phyloP scores from a whole-genome alignment of 2,888 invertebrate species.

The Tuta absoluta region DNA sequence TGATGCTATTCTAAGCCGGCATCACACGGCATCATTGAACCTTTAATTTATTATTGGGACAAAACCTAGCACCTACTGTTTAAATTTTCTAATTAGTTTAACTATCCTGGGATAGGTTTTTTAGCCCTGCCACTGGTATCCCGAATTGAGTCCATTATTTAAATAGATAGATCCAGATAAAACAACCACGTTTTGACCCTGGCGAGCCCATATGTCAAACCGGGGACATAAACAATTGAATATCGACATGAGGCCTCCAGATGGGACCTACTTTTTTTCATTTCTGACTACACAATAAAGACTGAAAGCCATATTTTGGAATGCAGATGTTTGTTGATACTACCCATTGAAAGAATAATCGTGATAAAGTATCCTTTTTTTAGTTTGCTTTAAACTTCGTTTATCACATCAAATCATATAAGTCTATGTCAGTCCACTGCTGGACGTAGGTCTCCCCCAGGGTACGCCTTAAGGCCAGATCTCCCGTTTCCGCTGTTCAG shows the following conservation, averaged over 20 bases:
- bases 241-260: constrained; percentile 46
- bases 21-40: no score
- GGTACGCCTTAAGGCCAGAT: no score
- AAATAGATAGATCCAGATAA: neutral
- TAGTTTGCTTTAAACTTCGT: neutral
- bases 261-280: constrained; percentile 34
- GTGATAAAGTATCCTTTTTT: neutral
- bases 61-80: no score
- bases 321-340: constrained; percentile 27
- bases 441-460: no score
- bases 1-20: no score
- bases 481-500: no score
- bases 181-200: neutral
- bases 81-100: no score
- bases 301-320: constrained; percentile 27
- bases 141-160: neutral
- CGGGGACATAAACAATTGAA: constrained; percentile 13
- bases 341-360: neutral
- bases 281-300: neutral
- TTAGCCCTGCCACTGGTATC: no score
- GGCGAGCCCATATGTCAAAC: constrained; percentile 12
- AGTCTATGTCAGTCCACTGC: no score
- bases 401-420: no score
- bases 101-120: no score
- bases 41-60: no score